These are phyloP conservation scores for Atlantisia rogersi DNA, from an alignment of 2,113 vertebrate species.

Conservation along the genomic window DNA sequence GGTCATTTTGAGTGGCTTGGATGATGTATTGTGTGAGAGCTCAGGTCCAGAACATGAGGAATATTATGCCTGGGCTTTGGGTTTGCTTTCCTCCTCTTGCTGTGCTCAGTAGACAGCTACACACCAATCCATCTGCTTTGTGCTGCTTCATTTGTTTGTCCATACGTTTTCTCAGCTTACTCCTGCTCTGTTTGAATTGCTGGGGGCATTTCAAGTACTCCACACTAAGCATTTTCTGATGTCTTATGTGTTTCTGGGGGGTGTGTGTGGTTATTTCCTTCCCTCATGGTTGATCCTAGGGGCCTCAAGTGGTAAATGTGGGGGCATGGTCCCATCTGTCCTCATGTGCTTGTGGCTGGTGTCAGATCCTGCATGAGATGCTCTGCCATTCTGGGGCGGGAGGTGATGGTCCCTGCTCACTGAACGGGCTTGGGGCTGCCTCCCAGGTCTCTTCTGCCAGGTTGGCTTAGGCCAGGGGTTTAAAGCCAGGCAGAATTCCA, in stretches of 20 bases:
- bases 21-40: slow-evolving; percentile 23
- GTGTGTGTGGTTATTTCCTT: background rate
- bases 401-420: background rate
- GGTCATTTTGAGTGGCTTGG: slow-evolving; percentile 20
- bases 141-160: slow-evolving; percentile 49
- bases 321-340: background rate
- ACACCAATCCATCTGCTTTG: slow-evolving; percentile 6
- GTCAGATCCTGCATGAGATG: background rate
- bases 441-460: background rate
- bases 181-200: slow-evolving; percentile 7
- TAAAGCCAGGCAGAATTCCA: background rate
- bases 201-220: background rate
- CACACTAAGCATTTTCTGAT: background rate
- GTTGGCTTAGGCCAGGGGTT: background rate
- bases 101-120: slow-evolving; percentile 43
- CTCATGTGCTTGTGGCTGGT: background rate
- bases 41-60: background rate
- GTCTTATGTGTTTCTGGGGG: background rate
- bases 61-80: background rate
- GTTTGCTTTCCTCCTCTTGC: slow-evolving; percentile 9
- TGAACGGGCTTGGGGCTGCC: background rate
- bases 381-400: background rate
- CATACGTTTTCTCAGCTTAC: slow-evolving; percentile 7
- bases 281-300: background rate
- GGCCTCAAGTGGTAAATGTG: background rate